Evolutionary conservation across 2,113 vertebrate species (phyloP).

Genomic region (Nansenia antarctica): DNA sequence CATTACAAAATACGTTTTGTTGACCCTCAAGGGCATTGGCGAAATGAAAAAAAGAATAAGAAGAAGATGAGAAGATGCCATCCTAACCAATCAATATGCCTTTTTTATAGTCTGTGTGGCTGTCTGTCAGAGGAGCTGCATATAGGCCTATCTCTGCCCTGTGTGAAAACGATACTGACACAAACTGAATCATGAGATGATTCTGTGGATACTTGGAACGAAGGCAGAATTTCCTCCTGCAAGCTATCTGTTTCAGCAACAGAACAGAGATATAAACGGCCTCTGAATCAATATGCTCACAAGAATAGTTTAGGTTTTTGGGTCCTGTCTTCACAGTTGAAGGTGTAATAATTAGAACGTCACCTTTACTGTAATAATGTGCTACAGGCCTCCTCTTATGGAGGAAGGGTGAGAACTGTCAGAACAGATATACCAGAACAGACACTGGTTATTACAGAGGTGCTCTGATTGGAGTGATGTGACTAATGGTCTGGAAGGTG

Average conservation of each 20-base stretch:
- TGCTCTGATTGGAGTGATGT: conserved; percentile 11
- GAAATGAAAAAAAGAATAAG: conserved; percentile 29
- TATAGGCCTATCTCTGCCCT: conserved; percentile 2
- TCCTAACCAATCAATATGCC: conserved; percentile 39
- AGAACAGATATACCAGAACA: conserved; percentile 24
- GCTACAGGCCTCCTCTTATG: neutral
- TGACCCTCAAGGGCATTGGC: conserved; percentile 44
- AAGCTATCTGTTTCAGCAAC: conserved; percentile 14
- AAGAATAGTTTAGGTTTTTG: neutral
- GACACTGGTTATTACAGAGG: conserved; percentile 12
- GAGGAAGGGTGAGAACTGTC: conserved; percentile 3
- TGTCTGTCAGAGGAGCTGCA: conserved; percentile 22
- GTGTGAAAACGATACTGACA: neutral
- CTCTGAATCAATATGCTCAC: neutral
- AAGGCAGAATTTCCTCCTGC: neutral
- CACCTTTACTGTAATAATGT: neutral
- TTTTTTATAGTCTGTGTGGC: conserved; percentile 10
- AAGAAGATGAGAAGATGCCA: conserved; percentile 26
- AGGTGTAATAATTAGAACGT: neutral
- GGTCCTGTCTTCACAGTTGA: neutral
- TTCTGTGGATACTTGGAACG: neutral
- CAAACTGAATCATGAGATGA: neutral
- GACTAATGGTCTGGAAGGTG: neutral
- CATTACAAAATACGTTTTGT: conserved; percentile 50
- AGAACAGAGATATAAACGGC: neutral